A percentile compares a stretch with the other conserved stretches of the same genome.
Conservation (phyloP, 2,888 invertebrate species). For the Nyleta sp. region DNA sequence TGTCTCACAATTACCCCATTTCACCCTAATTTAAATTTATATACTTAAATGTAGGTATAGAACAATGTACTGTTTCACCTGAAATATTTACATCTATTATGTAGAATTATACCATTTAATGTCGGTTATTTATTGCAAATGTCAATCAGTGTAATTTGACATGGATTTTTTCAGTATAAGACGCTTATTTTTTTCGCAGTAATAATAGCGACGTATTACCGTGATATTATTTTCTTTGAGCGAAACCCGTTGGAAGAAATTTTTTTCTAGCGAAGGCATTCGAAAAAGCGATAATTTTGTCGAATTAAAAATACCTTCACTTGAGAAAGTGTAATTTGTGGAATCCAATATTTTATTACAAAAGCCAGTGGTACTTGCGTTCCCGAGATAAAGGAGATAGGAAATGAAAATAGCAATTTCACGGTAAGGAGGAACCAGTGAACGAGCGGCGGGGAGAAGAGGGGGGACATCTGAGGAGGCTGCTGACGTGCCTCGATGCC, state of each 20-base stretch:
- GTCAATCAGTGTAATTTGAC: no score
- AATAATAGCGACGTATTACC: no score
- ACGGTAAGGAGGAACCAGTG: slow-evolving; percentile 55
- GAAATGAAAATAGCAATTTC: slow-evolving; percentile 75
- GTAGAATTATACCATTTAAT: no score
- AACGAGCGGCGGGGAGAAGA: slow-evolving; percentile 43
- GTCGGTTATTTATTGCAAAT: no score
- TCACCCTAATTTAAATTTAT: no score
- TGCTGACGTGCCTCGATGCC: slow-evolving; percentile 68
- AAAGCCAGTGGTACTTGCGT: slow-evolving; percentile 43
- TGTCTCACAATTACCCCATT: no score
- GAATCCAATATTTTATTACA: slow-evolving; percentile 54
- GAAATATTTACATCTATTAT: no score
- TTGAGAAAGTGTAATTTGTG: slow-evolving; percentile 28
- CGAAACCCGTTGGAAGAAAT: background rate
- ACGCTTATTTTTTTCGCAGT: no score
- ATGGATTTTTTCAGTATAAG: no score
- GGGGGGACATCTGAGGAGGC: slow-evolving; percentile 62
- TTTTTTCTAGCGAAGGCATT: background rate
- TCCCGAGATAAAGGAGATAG: slow-evolving; percentile 59
- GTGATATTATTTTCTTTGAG: no score
- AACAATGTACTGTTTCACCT: no score
- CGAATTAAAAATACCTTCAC: slow-evolving; percentile 34
- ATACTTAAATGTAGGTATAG: no score
- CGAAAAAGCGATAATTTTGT: slow-evolving; percentile 20